These are phyloP conservation scores for Enchytraeus crypticus DNA, from an alignment of 2,888 invertebrate species.

Conservation along the genomic window DNA sequence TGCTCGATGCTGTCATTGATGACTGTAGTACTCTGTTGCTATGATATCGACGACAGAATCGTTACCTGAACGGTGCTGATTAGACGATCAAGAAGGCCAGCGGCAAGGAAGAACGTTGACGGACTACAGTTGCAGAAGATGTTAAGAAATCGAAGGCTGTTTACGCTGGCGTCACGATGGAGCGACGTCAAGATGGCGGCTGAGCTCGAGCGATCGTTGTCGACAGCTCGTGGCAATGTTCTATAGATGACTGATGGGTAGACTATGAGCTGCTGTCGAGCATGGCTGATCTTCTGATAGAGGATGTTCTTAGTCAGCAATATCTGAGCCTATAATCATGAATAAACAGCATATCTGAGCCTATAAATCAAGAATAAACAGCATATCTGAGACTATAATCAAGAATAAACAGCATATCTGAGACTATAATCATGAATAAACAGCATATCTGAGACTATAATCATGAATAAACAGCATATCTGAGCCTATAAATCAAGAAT, in stretches of 20 bases:
- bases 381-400: too few relatives aligned
- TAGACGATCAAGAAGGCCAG: conserved; percentile 36
- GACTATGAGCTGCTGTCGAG: conserved; percentile 13
- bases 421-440: too few relatives aligned
- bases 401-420: too few relatives aligned
- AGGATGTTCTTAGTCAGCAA: conserved; percentile 20
- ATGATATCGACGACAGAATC: background rate
- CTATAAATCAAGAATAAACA: too few relatives aligned
- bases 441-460: too few relatives aligned
- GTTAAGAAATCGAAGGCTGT: conserved; percentile 36
- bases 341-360: too few relatives aligned
- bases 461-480: too few relatives aligned
- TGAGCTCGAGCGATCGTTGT: too few relatives aligned
- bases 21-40: too few relatives aligned
- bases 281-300: conserved; percentile 24
- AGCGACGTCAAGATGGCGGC: conserved; percentile 18
- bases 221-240: conserved; percentile 13
- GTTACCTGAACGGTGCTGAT: conserved; percentile 38
- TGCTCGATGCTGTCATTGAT: too few relatives aligned
- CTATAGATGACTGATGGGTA: conserved; percentile 22
- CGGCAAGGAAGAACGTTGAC: conserved; percentile 35
- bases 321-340: conserved; percentile 28
- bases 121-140: conserved; percentile 37
- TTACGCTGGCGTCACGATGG: conserved; percentile 35
- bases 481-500: too few relatives aligned